Evolutionary conservation across 1,140 invertebrate species (phyloP), one percentile per base, ranked within the genome.

Genomic region (Eumeta japonica): DNA sequence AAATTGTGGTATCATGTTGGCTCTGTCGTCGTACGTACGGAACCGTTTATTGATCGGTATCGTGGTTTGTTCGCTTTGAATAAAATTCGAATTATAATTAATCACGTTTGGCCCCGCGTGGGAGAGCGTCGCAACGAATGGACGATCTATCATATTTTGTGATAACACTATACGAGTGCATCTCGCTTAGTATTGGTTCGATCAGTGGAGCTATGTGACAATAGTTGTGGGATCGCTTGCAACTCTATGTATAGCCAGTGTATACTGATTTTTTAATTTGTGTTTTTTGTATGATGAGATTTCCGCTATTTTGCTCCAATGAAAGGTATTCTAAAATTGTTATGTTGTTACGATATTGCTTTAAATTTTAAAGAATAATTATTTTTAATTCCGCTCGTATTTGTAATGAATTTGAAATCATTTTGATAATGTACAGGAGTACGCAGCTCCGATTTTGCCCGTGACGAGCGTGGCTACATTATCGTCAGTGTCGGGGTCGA

Each of bases 81-180:
- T 73, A 73, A 73, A 73, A 73, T 68, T 73, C 66, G 66, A 73
- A 73, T 73, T 73, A 73, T 73, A 68, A 73, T 73, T 71, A 73
- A 73, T 73, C 68, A 73, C 66, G 53, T 48, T 46, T 50, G 55
- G 51, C n/a, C 46, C 50, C 53, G 68, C 68, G 68, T 73, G 68
- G 68, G 68, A 70, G 64, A 68, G 57, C 62, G 58, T 57, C 57
- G 65, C 58, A 56, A 47, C 54, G 46, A 48, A 46, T 48, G 59
- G 51, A 55, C 68, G 62, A 73, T 73, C 68, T 71, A 73, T 73
- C 68, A 73, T 73, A 73, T 73, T 73, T 63, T 65, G 61, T 71
- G 68, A 73, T 73, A 73, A 73, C 64, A 62, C 64, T 57, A 70
- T 60, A 61, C 59, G 58, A 49, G 52, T 52, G 59, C 58, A 58